phyloP scores from a whole-genome alignment of 2,888 invertebrate genomes.

The Drosophila testacea region DNA sequence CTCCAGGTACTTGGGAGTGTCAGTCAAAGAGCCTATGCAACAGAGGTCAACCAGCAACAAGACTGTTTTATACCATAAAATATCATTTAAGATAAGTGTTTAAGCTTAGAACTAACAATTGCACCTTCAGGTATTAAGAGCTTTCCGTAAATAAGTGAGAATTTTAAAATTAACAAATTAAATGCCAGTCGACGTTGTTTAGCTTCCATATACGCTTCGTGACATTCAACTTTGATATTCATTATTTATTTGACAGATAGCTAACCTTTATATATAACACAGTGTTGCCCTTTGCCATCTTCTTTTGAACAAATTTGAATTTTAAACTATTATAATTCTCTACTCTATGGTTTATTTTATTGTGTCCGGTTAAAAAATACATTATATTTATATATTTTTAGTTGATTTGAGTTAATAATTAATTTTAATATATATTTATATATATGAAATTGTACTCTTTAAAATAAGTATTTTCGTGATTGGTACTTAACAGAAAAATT shows the following conservation, averaged over 20 bases:
- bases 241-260: no score
- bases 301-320: no score
- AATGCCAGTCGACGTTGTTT: not conserved
- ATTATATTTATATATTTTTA: not conserved
- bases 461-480: not conserved
- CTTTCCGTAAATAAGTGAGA: not conserved
- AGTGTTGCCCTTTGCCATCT: no score
- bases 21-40: slow-evolving; percentile 24
- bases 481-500: not conserved
- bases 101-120: slow-evolving; percentile 11
- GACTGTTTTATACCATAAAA: slow-evolving; percentile 34
- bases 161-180: slow-evolving; percentile 3
- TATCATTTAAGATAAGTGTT: slow-evolving; percentile 61
- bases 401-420: not conserved
- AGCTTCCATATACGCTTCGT: not conserved
- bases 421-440: not conserved
- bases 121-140: not conserved
- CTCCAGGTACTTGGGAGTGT: slow-evolving; percentile 45
- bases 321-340: no score
- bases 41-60: slow-evolving; percentile 17
- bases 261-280: no score
- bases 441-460: not conserved
- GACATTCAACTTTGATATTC: no score
- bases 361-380: not conserved
- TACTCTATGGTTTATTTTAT: not conserved